A percentile compares a stretch with the other conserved stretches of the same genome.
Conservation (phyloP, 2,797 vertebrate genomes). For the Stomatorhinus walkeri region DNA sequence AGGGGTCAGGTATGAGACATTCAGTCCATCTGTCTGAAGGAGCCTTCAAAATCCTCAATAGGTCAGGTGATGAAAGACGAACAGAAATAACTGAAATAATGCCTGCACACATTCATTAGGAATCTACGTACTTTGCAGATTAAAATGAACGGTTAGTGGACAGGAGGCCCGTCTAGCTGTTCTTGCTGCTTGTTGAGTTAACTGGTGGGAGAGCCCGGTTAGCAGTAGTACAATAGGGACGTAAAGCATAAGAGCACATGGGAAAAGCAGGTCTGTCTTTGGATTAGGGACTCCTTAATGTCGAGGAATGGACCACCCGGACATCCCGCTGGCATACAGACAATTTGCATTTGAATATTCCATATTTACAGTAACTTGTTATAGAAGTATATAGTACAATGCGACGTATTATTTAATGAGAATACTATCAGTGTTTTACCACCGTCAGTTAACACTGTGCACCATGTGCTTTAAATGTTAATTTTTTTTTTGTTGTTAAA, state of each 20-base stretch:
- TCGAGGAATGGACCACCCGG: not conserved
- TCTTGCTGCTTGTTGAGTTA: not conserved
- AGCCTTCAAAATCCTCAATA: slow-evolving; percentile 48
- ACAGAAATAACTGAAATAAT: slow-evolving; percentile 50
- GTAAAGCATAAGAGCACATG: not conserved
- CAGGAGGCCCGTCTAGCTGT: slow-evolving; percentile 30
- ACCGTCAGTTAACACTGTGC: not conserved
- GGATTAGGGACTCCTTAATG: not conserved
- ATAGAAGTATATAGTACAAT: not conserved
- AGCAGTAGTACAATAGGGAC: not conserved
- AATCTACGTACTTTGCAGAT: slow-evolving; percentile 56
- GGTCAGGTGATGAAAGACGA: slow-evolving; percentile 66
- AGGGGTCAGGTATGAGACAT: slow-evolving; percentile 69
- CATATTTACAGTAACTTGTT: not conserved
- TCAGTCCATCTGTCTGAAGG: slow-evolving; percentile 60
- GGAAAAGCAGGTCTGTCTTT: not conserved
- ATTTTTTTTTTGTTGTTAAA: not conserved
- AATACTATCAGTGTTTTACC: not conserved
- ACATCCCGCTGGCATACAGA: not conserved
- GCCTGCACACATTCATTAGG: slow-evolving; percentile 61
- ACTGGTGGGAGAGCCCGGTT: not conserved
- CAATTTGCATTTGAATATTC: not conserved
- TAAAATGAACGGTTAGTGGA: slow-evolving; percentile 60
- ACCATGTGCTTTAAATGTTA: not conserved
- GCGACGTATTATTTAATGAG: not conserved